Conservation (phyloP, 2,888 invertebrate genomes). For the Zelleria hepariella region DNA sequence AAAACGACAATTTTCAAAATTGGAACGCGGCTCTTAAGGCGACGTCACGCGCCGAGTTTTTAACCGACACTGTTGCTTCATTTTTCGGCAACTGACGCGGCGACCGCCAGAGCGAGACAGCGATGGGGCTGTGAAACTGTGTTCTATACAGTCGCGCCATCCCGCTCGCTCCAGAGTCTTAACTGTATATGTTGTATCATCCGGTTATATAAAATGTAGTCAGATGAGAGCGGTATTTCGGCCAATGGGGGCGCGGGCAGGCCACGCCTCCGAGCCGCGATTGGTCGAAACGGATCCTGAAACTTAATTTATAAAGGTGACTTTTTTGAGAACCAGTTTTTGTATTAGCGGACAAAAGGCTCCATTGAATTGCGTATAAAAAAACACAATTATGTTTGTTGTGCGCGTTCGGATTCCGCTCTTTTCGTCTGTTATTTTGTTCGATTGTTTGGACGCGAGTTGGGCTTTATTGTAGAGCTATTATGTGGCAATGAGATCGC, state of each 20-base stretch:
- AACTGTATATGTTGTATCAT: slow-evolving; percentile 72
- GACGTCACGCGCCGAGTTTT: slow-evolving; percentile 34
- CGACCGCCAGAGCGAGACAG: slow-evolving; percentile 38
- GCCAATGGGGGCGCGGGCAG: slow-evolving; percentile 38
- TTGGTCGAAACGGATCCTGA: slow-evolving; percentile 53
- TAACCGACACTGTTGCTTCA: slow-evolving; percentile 65
- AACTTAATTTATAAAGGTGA: slow-evolving; percentile 71
- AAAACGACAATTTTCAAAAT: slow-evolving; percentile 11
- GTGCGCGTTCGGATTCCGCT: slow-evolving; percentile 53
- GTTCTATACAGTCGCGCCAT: slow-evolving; percentile 39
- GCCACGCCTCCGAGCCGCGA: slow-evolving; percentile 44
- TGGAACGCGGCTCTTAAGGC: slow-evolving; percentile 11
- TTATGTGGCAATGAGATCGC: slow-evolving; percentile 36
- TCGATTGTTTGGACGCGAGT: slow-evolving; percentile 36
- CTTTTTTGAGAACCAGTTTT: slow-evolving; percentile 65
- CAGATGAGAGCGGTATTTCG: slow-evolving; percentile 41
- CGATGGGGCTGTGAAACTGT: slow-evolving; percentile 47
- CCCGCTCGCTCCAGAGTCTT: slow-evolving; percentile 54
- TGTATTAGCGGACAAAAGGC: slow-evolving; percentile 51
- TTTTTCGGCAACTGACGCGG: slow-evolving; percentile 49
- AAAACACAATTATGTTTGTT: slow-evolving; percentile 69
- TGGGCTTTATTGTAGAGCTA: slow-evolving; percentile 18
- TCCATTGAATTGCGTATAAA: slow-evolving; percentile 61
- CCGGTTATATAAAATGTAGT: slow-evolving; percentile 70
- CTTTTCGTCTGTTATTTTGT: slow-evolving; percentile 44